Evolutionary conservation across 2,888 invertebrate species (phyloP).

Genomic region (Graphium colonna): DNA sequence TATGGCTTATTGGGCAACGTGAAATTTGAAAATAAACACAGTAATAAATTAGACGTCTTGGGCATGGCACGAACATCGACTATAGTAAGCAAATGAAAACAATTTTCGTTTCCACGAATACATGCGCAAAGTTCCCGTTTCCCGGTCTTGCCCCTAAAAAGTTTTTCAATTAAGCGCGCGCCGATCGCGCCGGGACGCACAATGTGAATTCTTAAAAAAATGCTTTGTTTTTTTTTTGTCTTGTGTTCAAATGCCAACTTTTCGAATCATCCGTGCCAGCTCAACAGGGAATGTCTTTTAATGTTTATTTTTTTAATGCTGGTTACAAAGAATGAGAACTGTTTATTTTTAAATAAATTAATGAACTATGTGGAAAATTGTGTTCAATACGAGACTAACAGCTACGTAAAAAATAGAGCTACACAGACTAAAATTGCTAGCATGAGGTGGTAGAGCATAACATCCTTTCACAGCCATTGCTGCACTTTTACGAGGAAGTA

Average conservation of each 20-base stretch:
- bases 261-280: slow-evolving; percentile 25
- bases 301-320: too few species aligned
- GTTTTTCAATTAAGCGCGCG: slow-evolving; percentile 62
- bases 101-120: slow-evolving; percentile 53
- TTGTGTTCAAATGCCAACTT: slow-evolving; percentile 27
- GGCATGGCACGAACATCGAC: slow-evolving; percentile 39
- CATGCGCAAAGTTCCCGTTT: slow-evolving; percentile 42
- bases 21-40: slow-evolving; percentile 21
- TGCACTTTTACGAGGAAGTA: too few species aligned
- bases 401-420: too few species aligned
- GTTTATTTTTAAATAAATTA: too few species aligned
- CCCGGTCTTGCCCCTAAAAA: slow-evolving; percentile 44
- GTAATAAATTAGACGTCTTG: slow-evolving; percentile 37
- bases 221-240: slow-evolving; percentile 28
- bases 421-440: too few species aligned
- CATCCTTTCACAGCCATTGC: too few species aligned
- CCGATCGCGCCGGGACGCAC: slow-evolving; percentile 32
- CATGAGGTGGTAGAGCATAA: too few species aligned
- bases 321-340: too few species aligned
- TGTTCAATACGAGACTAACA: too few species aligned
- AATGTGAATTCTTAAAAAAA: slow-evolving; percentile 30
- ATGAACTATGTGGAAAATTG: too few species aligned
- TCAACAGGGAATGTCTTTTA: slow-evolving; percentile 22
- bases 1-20: too few species aligned
- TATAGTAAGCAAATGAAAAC: slow-evolving; percentile 54